These are phyloP conservation scores for Zeus faber DNA, from an alignment of 2,113 vertebrate species.

Conservation along the genomic window DNA sequence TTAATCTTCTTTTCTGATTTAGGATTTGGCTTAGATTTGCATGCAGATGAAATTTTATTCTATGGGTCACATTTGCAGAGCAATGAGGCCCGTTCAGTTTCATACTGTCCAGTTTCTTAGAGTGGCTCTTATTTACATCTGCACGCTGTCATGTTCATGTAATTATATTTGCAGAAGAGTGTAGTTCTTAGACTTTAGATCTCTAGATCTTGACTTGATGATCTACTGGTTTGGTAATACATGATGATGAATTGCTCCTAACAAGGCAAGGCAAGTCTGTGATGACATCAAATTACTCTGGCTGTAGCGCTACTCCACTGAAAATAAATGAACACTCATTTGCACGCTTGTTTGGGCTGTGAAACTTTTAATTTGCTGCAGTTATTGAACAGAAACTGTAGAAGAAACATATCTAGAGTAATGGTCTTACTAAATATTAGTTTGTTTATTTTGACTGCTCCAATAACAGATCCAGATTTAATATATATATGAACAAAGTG, in stretches of 20 bases:
- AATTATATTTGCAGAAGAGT: neutral
- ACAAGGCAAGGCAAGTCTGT: no score
- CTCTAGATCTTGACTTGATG: no score
- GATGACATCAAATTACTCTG: conserved; percentile 22
- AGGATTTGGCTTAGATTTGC: conserved; percentile 56
- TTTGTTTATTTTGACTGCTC: no score
- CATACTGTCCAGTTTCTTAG: neutral
- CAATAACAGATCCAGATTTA: conserved; percentile 19
- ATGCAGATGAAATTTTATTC: conserved; percentile 20
- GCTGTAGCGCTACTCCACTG: conserved; percentile 1
- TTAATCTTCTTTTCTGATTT: conserved; percentile 65
- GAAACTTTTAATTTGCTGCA: conserved; percentile 14
- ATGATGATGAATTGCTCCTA: no score
- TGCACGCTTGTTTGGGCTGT: conserved; percentile 27
- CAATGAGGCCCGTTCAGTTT: conserved; percentile 1
- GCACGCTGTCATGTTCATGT: neutral
- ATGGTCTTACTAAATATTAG: no score
- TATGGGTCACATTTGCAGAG: neutral
- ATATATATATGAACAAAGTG: conserved; percentile 4
- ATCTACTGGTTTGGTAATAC: no score
- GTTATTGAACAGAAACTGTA: no score
- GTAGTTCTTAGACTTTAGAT: no score
- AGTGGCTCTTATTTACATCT: neutral
- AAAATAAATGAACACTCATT: conserved; percentile 29
- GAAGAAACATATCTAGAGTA: no score